Evolutionary conservation across 2,888 invertebrate genomes (phyloP), one percentile per base, ranked within the genome.

Genomic region (Trissonchulus latispiculum): DNA sequence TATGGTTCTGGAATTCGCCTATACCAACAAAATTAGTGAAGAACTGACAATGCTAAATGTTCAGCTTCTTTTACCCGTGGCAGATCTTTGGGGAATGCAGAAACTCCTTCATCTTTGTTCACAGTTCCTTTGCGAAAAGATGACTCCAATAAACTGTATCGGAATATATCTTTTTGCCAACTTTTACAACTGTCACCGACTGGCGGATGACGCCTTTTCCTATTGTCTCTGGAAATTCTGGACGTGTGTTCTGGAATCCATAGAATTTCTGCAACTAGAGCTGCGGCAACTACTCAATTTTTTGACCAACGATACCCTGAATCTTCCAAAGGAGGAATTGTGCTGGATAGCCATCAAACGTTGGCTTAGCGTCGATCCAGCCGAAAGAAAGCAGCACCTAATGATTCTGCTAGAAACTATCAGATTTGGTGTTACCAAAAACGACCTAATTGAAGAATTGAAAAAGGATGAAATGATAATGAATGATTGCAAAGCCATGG

Each of bases 161-260:
- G 71, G 71, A 29, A 73, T 73, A 1, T 66, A 61, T 59, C 28
- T 32, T 2, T 73, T 72, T 61, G 73, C 64, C n/a, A 15, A 1
- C 28, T 2, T 33, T 36, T 73, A 64, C 31, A 3, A 29, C 48
- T 62, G 37, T 37, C 18, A 2, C 8, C 2, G 8, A 37, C 73
- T 48, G 3, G 71, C 3, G 18, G 31, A 37, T 2, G 35, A 1
- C n/a, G 66, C 31, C n/a, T 2, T 32, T 36, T 1, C 28, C 32
- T 73, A 35, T 59, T 29, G 37, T 2, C 64, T 73, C 36, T 72
- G 69, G 69, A 33, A 68, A 33, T 68, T 68, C 36, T 35, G 48
- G 1, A 72, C 67, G 1, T 72, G 37, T 37, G 33, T 8, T 23
- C 8, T 23, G 1, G 37, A 2, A 1, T 2, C 62, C 1, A 36